Evolutionary conservation across 2,888 invertebrate genomes (phyloP).

Genomic region (Eupithecia subfuscata): DNA sequence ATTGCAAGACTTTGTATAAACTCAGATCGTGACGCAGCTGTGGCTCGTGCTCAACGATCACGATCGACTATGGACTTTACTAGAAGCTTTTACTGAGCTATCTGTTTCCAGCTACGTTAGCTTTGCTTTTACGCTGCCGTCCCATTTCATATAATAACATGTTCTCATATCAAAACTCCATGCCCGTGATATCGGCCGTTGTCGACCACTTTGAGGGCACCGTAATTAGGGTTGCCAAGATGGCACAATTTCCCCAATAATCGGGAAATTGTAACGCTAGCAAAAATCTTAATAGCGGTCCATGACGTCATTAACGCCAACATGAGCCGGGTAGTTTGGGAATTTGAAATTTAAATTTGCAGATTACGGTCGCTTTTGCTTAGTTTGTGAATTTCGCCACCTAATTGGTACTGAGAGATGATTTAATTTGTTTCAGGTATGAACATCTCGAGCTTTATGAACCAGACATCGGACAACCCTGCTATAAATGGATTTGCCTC

Average conservation of each 20-base stretch:
- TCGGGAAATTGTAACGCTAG: constrained; percentile 38
- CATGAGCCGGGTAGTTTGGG: constrained; percentile 19
- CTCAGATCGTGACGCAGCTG: constrained; percentile 29
- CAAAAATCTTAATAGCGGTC: constrained; percentile 47
- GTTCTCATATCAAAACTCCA: constrained; percentile 45
- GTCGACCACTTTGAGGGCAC: constrained; percentile 51
- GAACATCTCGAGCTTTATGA: constrained; percentile 10
- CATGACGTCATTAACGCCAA: constrained; percentile 28
- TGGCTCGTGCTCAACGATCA: constrained; percentile 7
- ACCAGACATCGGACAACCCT: constrained; percentile 35
- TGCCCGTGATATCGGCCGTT: constrained; percentile 50
- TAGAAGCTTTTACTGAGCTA: constrained; percentile 17
- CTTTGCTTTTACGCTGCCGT: constrained; percentile 36
- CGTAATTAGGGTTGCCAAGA: constrained; percentile 46
- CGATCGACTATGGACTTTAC: constrained; percentile 12
- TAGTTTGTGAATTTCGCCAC: constrained; percentile 1
- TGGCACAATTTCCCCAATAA: constrained; percentile 29
- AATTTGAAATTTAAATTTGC: constrained; percentile 24
- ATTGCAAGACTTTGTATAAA: background rate
- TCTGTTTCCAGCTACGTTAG: constrained; percentile 13
- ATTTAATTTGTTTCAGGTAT: constrained; percentile 33
- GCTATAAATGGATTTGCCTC: constrained; percentile 38
- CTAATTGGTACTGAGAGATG: constrained; percentile 14
- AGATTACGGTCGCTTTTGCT: constrained; percentile 16
- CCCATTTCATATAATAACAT: constrained; percentile 44